Evolutionary conservation across 2,113 vertebrate species (phyloP), one percentile per base, ranked within the genome.

Genomic region (Oceanodroma tethys): DNA sequence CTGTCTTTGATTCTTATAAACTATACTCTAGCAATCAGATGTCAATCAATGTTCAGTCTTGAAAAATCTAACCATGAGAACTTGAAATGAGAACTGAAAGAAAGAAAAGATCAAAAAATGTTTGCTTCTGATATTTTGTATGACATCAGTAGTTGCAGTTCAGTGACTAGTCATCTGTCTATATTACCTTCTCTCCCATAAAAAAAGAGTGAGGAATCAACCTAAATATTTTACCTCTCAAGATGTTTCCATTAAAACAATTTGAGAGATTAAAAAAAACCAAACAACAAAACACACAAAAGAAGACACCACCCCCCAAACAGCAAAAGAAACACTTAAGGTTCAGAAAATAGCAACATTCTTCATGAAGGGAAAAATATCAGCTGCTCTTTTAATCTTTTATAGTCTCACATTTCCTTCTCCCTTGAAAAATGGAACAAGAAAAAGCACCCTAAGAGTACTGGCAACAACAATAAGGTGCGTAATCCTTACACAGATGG

Each of bases 131-230:
- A 32, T 81, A 56, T 47, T 75, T 81, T 63, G 3, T 32, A 48
- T 53, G 73, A 25, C 7, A 65, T 43, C 7, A n/a, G 36, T 40
- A 76, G 16, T 2, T 72, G 34, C 29, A 86, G 20, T 52, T 73
- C 52, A 56, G 36, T 75, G 68, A 81, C 45, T 15, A 43, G 9
- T 48, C 59, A 40, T 73, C 50, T 81, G 4, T 53, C 45, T 52
- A 21, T n/a, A 55, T 17, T 8, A 43, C 3, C 3, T 1, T 22
- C 4, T 50, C 29, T 13, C 30, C 9, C n/a, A 55, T 25, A 50
- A 40, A 70, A 21, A 9, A 60, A 4, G 4, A 2, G 2, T 21
- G 27, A 43, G 20, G 5, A 80, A 72, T 32, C 0, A 0, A 80
- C 40, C 9, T 30, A 59, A 93, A 48, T 73, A 53, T 76, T 93